Conservation (phyloP, 2,888 invertebrate species). For the Melieria omissa region DNA sequence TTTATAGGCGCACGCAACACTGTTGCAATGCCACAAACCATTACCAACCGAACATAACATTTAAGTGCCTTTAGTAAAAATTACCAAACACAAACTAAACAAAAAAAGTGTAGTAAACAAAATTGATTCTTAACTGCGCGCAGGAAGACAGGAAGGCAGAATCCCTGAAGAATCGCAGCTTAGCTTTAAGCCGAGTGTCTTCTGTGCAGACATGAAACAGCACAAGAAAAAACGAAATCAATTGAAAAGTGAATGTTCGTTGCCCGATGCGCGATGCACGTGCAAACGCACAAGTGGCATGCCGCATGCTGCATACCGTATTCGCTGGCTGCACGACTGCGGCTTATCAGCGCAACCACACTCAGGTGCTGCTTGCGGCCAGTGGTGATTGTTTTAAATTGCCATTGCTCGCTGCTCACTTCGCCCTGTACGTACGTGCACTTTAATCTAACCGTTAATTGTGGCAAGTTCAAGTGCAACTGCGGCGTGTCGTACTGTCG, state of each 20-base stretch:
- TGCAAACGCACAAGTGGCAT: neutral
- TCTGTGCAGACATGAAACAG: too few species aligned
- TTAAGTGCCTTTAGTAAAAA: conserved; percentile 16
- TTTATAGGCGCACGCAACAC: conserved; percentile 15
- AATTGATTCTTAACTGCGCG: too few species aligned
- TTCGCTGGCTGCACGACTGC: too few species aligned
- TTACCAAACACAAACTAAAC: neutral
- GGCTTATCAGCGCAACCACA: too few species aligned
- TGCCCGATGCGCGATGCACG: too few species aligned
- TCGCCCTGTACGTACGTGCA: neutral
- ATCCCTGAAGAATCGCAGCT: too few species aligned
- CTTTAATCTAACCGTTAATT: conserved; percentile 16
- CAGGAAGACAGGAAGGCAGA: too few species aligned
- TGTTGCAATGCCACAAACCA: neutral
- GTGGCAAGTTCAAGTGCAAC: conserved; percentile 29
- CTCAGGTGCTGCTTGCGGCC: too few species aligned
- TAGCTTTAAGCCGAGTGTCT: neutral
- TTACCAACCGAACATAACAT: neutral
- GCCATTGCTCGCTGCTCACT: neutral
- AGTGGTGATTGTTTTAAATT: conserved; percentile 26
- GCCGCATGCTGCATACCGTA: neutral
- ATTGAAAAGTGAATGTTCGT: too few species aligned
- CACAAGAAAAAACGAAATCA: too few species aligned
- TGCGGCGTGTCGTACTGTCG: neutral
- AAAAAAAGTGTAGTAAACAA: neutral